phyloP scores from a whole-genome alignment of 2,888 invertebrate genomes.

The Meloe dianella region DNA sequence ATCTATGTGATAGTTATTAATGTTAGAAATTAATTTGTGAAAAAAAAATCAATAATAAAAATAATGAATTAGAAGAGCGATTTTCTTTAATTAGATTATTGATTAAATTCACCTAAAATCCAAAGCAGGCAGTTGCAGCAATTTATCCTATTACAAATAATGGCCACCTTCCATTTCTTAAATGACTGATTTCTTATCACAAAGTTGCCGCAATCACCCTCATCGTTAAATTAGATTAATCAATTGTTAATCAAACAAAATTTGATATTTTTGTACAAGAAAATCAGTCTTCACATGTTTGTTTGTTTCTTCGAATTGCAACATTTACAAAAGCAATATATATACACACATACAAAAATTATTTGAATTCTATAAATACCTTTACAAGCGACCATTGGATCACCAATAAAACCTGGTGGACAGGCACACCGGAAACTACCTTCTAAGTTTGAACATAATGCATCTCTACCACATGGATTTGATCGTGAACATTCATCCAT shows the following conservation, averaged over 20 bases:
- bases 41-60: conserved; percentile 13
- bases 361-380: conserved; percentile 63
- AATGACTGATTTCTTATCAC: conserved; percentile 39
- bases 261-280: conserved; percentile 52
- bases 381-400: conserved; percentile 76
- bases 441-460: conserved; percentile 78
- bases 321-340: conserved; percentile 41
- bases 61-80: conserved; percentile 26
- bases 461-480: conserved; percentile 74
- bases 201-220: conserved; percentile 31
- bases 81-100: conserved; percentile 31
- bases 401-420: conserved; percentile 81
- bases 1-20: conserved; percentile 60
- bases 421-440: conserved; percentile 83
- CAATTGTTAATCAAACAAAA: conserved; percentile 25
- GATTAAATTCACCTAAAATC: conserved; percentile 10
- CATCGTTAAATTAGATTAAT: conserved; percentile 15
- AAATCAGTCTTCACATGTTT: conserved; percentile 59
- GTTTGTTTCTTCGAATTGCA: conserved; percentile 45
- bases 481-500: conserved; percentile 76
- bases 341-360: conserved; percentile 15
- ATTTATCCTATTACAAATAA: not conserved
- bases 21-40: conserved; percentile 31
- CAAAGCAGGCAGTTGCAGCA: conserved; percentile 27
- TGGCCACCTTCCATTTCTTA: not conserved